Percentiles rank a stretch among this genome's conserved stretches.
phyloP scores from a whole-genome alignment of 1,140 invertebrate genomes.

The Philotrypesis tridentata region DNA sequence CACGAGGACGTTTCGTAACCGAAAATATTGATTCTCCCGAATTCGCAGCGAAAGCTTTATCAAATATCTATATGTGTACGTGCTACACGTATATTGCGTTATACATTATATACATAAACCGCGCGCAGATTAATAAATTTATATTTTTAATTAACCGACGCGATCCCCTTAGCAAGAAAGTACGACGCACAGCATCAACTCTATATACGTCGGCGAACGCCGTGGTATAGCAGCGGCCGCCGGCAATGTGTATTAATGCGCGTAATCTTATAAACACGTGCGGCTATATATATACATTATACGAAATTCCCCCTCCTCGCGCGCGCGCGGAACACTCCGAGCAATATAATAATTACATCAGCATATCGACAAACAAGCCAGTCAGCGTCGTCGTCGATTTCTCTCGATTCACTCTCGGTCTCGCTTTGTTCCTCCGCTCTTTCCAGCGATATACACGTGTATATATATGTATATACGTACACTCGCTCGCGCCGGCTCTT shows the following conservation, averaged over 20 bases:
- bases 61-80: no score
- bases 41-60: no score
- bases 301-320: neutral
- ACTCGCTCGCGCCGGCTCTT: constrained; percentile 32
- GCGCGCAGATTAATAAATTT: no score
- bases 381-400: constrained; percentile 59
- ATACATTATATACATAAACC: no score
- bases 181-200: no score
- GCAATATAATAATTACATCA: constrained; percentile 75
- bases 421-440: neutral
- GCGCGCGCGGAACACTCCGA: constrained; percentile 38
- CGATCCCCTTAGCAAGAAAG: neutral
- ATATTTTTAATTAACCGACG: no score
- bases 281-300: no score
- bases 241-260: neutral
- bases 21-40: no score
- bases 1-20: no score
- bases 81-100: no score
- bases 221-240: no score
- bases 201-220: neutral
- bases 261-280: constrained; percentile 41
- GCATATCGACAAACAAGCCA: constrained; percentile 72
- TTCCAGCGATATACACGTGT: neutral
- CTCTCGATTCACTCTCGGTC: neutral
- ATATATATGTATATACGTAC: no score